A percentile compares a stretch with the other conserved stretches of the same genome.
Evolutionary conservation across 2,888 invertebrate genomes (phyloP).

Genomic region (Temnothorax rugatulus): DNA sequence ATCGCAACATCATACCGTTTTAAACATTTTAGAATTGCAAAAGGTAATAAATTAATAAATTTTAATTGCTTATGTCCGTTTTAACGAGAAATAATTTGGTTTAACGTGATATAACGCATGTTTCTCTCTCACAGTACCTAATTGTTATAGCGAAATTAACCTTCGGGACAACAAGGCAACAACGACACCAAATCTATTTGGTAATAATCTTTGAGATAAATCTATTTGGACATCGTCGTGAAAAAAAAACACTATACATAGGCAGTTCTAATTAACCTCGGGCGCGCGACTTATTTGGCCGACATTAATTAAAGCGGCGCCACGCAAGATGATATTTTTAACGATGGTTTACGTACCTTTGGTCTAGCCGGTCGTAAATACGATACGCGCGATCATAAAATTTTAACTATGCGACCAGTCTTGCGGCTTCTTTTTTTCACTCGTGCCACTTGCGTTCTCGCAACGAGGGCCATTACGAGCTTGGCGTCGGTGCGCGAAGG

Average conservation of each 20-base stretch:
- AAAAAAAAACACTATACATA: background rate
- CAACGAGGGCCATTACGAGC: conserved; percentile 60
- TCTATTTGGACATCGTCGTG: conserved; percentile 1
- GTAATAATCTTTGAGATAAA: background rate
- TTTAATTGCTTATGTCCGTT: background rate
- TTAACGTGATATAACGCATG: background rate
- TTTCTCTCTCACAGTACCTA: background rate
- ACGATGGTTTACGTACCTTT: conserved; percentile 37
- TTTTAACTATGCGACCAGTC: conserved; percentile 48
- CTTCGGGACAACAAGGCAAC: conserved; percentile 15
- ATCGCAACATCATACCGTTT: background rate
- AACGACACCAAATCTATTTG: background rate
- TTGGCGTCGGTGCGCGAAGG: conserved; percentile 55
- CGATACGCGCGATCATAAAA: conserved; percentile 53
- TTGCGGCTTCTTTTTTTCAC: conserved; percentile 31
- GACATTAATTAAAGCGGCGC: conserved; percentile 49
- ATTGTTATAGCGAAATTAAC: conserved; percentile 13
- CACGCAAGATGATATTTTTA: conserved; percentile 44
- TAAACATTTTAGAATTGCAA: background rate
- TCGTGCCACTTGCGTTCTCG: conserved; percentile 46
- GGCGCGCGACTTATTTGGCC: conserved; percentile 26
- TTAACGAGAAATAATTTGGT: conserved; percentile 19
- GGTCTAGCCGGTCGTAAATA: conserved; percentile 46
- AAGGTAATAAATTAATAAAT: conserved; percentile 22
- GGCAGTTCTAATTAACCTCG: conserved; percentile 37